Evolutionary conservation across 2,888 invertebrate genomes (phyloP), one percentile per base, ranked within the genome.

Genomic region (Eupithecia subumbrata): DNA sequence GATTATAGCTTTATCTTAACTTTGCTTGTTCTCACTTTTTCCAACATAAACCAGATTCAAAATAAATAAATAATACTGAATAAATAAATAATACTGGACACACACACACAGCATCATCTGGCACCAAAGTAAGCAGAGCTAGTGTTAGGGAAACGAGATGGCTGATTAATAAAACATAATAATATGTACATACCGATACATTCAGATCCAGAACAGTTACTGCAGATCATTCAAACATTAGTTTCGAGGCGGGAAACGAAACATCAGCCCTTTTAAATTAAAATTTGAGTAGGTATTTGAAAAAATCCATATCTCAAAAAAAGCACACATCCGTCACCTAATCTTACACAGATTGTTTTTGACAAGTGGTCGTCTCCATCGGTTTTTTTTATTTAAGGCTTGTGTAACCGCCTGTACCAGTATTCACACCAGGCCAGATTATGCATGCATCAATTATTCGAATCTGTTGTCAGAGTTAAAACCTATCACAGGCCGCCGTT

Each of bases 381-480:
- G 8, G 18, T 48, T 52, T 52, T 56, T 22, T 22, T 52, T 48
- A 52, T 16, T 48, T 14, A 60, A 25, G 14, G 25, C 73, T 74
- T 76, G 9, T 76, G 69, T 25, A 5, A 2, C 37, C 67, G 66
- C 71, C 48, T 73, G 73, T 75, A 71, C 56, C 40, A 68, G 68
- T 74, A 76, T 80, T 78, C 80, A 81, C 81, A 80, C 80, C 76
- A 70, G 73, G 67, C 64, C 67, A 79, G 80, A 81, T 83, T 80
- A 82, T 80, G 72, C 77, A 81, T 79, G 87, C 87, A 87, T 87
- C 88, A 86, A 87, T 87, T 85, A 87, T 82, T 85, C 80, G 79
- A 80, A 82, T 82, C 82, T 83, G 85, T 84, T 84, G 82, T 84
- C 83, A 82, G 81, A 82, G 83, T 87, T 85, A 84, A 85, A 87